Evolutionary conservation across 2,113 vertebrate genomes (phyloP), one percentile per base, ranked within the genome.

Genomic region (Oxygymnocypris stewartii): DNA sequence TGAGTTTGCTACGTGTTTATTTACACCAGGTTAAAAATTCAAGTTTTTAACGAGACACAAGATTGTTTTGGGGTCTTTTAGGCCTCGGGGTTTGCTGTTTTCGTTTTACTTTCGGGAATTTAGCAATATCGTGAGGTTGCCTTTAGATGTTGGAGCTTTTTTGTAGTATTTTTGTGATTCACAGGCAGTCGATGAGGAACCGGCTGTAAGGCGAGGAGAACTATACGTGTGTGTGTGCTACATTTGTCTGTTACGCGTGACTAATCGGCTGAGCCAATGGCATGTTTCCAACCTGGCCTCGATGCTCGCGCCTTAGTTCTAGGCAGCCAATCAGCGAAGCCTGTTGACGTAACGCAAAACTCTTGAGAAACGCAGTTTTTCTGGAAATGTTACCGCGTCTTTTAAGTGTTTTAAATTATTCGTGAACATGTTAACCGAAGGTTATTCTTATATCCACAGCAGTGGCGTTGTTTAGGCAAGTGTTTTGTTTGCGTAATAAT

Each of bases 301-400:
- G 71, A 88, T 93, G 90, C 91, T 90, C 93, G 93, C 94, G 94
- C 93, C 92, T 13, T 16, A 57, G 18, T 35, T 12, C 23, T 14
- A 3, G 28, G 20, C 20, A 83, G 76, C 94, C 94, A 94, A 95
- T 94, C 91, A 0, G 16, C 1, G 80, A 25, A 13, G 40, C 57
- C 11, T 79, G 54, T 86, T 85, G 87, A 84, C 88, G 89, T 86
- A 90, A 84, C 82, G 20, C 28, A 28, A n/a, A n/a, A 74, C 49
- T 35, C 12, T 71, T 44, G 40, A 82, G 25, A 71, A 82, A 71
- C 81, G 16, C n/a, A 47, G 16, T 2, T 0, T 47, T 67, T 49
- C 54, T 42, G 35, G 23, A 18, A 47, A 20, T 37, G 63, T 35
- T 71, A 28, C 8, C 16, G 11, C 11, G 42, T 25, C 23, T n/a